Conservation (phyloP, 1,140 invertebrate genomes). For the Catajapyx aquilonaris region DNA sequence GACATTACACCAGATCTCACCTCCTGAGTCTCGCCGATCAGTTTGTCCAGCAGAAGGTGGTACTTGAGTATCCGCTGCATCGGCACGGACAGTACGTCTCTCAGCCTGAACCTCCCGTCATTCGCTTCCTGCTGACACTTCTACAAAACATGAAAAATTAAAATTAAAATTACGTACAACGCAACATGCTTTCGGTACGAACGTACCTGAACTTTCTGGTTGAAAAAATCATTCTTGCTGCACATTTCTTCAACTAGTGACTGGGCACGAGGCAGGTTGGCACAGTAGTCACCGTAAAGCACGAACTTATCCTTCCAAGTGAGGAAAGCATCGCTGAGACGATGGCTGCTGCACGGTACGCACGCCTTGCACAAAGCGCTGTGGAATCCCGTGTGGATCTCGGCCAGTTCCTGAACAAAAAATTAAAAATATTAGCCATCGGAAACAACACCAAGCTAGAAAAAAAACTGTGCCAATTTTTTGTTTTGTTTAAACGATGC, state of each 20-base stretch:
- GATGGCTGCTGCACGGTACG: constrained; percentile 22
- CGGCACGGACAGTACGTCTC: constrained; percentile 86
- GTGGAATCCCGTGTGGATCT: constrained; percentile 67
- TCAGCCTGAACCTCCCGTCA: constrained; percentile 80
- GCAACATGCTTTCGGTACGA: background rate
- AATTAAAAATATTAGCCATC: constrained; percentile 4
- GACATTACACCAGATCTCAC: constrained; percentile 33
- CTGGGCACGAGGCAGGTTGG: constrained; percentile 66
- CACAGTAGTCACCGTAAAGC: constrained; percentile 88
- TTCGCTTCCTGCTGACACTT: constrained; percentile 82
- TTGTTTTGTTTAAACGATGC: constrained; percentile 5
- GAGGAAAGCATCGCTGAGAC: constrained; percentile 52
- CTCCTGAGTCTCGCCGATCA: constrained; percentile 71
- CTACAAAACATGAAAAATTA: constrained; percentile 29
- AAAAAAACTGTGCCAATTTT: constrained; percentile 1
- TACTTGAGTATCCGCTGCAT: constrained; percentile 97
- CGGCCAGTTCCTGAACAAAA: constrained; percentile 45
- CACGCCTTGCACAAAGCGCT: constrained; percentile 52
- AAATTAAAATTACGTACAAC: background rate
- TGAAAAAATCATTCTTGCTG: constrained; percentile 32
- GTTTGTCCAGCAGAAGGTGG: constrained; percentile 75
- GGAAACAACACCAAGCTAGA: too few relatives aligned
- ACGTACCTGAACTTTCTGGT: constrained; percentile 30
- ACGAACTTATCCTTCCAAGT: constrained; percentile 76
- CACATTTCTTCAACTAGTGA: constrained; percentile 50